These are phyloP conservation scores for Ctenosaura bakeri DNA, from an alignment of 2,797 vertebrate species.

Conservation along the genomic window DNA sequence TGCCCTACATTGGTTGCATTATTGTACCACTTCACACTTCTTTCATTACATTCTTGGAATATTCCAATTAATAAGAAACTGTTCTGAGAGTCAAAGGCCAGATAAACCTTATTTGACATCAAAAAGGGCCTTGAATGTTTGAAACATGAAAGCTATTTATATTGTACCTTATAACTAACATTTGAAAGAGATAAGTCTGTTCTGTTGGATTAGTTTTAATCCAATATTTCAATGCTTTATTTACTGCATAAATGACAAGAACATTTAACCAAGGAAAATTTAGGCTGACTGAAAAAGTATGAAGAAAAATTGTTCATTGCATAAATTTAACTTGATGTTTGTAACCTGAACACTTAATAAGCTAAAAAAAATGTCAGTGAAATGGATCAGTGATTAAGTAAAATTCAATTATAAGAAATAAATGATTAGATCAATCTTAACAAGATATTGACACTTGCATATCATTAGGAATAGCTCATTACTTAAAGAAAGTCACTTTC, in stretches of 20 bases:
- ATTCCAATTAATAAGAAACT: too few species aligned
- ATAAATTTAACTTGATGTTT: constrained; percentile 24
- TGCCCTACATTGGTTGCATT: too few species aligned
- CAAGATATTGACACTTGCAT: neutral
- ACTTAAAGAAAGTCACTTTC: constrained; percentile 38
- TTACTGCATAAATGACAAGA: neutral
- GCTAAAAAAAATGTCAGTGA: constrained; percentile 5
- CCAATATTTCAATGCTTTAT: neutral
- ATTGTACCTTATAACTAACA: neutral
- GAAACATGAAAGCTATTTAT: neutral
- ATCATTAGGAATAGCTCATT: constrained; percentile 42
- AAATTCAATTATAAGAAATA: constrained; percentile 47
- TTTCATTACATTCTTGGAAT: too few species aligned
- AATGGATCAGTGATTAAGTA: constrained; percentile 26
- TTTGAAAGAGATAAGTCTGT: neutral
- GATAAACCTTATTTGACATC: neutral
- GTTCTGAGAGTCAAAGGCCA: neutral
- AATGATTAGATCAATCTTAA: constrained; percentile 36
- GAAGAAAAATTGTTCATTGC: neutral
- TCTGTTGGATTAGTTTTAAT: neutral
- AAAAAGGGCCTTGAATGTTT: neutral
- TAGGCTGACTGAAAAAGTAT: constrained; percentile 1
- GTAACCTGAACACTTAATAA: neutral
- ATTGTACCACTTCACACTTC: too few species aligned
- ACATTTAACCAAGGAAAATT: neutral